phyloP scores from a whole-genome alignment of 2,113 vertebrate genomes.

The Danionella cerebrum region DNA sequence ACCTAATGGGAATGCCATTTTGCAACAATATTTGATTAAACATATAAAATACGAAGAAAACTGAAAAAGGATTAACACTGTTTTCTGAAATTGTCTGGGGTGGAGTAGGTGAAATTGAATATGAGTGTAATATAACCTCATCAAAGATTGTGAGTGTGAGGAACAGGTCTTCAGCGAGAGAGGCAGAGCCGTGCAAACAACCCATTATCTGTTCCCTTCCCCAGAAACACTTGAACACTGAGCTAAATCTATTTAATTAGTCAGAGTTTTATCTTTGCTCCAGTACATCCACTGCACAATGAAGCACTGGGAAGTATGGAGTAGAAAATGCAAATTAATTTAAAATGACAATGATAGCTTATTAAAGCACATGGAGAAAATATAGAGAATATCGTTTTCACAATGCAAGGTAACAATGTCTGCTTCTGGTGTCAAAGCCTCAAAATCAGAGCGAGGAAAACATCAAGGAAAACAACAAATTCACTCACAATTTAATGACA shows the following conservation, averaged over 20 bases:
- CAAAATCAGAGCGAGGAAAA: background rate
- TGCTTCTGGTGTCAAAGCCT: background rate
- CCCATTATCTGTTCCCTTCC: slow-evolving; percentile 15
- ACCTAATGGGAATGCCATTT: too few relatives aligned
- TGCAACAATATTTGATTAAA: too few relatives aligned
- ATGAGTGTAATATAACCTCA: slow-evolving; percentile 29
- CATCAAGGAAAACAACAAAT: background rate
- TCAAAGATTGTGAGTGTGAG: slow-evolving; percentile 20
- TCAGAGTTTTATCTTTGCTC: slow-evolving; percentile 18
- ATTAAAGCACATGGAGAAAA: slow-evolving; percentile 22
- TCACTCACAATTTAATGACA: background rate
- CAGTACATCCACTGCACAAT: slow-evolving; percentile 22
- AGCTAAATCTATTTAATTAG: slow-evolving; percentile 21
- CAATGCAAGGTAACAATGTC: background rate
- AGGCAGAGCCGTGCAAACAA: slow-evolving; percentile 7
- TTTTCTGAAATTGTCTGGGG: background rate
- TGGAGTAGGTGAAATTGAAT: slow-evolving; percentile 9
- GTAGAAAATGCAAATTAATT: slow-evolving; percentile 26
- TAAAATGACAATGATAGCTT: slow-evolving; percentile 18
- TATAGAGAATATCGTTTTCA: slow-evolving; percentile 18
- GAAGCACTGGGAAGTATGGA: slow-evolving; percentile 19
- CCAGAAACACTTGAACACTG: background rate
- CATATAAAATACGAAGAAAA: too few relatives aligned
- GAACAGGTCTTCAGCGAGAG: slow-evolving; percentile 17
- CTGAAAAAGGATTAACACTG: too few relatives aligned